These are phyloP conservation scores for Ispidina lecontei DNA, from an alignment of 2,797 vertebrate species.

Conservation along the genomic window DNA sequence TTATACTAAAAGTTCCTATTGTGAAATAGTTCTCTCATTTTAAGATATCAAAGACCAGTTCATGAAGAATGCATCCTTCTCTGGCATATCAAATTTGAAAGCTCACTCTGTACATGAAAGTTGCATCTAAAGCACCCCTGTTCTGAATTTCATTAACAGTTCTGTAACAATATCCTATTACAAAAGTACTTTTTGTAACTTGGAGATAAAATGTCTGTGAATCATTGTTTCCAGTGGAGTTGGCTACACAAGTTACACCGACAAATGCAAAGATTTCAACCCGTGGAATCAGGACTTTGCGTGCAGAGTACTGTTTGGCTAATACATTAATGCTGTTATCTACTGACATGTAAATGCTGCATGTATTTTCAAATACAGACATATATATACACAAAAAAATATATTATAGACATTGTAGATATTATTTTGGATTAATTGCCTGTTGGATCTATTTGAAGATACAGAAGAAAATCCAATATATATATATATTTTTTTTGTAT, in stretches of 20 bases:
- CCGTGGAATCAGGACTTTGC: background rate
- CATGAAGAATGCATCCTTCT: background rate
- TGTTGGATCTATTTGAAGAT: constrained; percentile 20
- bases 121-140: background rate
- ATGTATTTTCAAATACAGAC: background rate
- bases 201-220: background rate
- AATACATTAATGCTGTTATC: background rate
- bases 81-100: background rate
- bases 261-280: background rate
- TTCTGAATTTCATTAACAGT: background rate
- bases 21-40: background rate
- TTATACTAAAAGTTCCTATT: background rate
- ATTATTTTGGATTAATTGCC: constrained; percentile 26
- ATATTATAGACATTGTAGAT: background rate
- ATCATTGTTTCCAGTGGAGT: background rate
- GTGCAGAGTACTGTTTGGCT: background rate
- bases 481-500: background rate
- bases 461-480: background rate
- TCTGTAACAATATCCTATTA: background rate
- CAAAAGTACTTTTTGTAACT: background rate
- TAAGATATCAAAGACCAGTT: background rate
- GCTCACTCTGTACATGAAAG: background rate
- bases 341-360: background rate
- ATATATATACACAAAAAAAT: background rate
- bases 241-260: background rate